A percentile compares a stretch with the other conserved stretches of the same genome.
phyloP scores from a whole-genome alignment of 2,113 vertebrate species.

The Lathamus discolor region DNA sequence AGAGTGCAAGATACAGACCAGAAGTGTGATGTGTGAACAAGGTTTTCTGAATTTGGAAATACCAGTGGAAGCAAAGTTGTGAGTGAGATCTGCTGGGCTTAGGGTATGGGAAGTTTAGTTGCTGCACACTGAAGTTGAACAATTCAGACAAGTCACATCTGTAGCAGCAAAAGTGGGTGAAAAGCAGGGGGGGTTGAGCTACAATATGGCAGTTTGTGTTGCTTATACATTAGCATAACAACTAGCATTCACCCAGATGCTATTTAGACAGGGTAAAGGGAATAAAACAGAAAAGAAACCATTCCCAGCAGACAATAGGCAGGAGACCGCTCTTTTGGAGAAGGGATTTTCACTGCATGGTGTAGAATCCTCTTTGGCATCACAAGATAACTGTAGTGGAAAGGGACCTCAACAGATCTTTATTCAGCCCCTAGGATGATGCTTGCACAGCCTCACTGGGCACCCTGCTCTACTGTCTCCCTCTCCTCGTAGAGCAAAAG shows the following conservation, averaged over 20 bases:
- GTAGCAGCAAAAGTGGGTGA: not conserved
- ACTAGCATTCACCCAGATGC: not conserved
- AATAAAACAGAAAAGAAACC: not conserved
- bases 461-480: not conserved
- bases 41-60: not conserved
- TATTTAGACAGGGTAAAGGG: not conserved
- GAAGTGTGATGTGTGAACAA: not conserved
- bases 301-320: not conserved
- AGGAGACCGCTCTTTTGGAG: not conserved
- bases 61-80: not conserved
- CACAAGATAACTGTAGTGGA: not conserved
- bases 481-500: not conserved
- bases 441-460: not conserved
- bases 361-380: not conserved
- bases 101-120: not conserved
- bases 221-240: not conserved
- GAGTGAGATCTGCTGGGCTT: not conserved
- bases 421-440: not conserved
- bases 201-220: not conserved
- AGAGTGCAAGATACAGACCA: not conserved
- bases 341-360: not conserved
- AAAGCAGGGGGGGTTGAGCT: not conserved
- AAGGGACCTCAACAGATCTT: not conserved
- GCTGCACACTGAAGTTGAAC: not conserved
- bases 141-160: not conserved